Conservation (phyloP, 2,113 vertebrate genomes). For the Notechis scutatus region DNA sequence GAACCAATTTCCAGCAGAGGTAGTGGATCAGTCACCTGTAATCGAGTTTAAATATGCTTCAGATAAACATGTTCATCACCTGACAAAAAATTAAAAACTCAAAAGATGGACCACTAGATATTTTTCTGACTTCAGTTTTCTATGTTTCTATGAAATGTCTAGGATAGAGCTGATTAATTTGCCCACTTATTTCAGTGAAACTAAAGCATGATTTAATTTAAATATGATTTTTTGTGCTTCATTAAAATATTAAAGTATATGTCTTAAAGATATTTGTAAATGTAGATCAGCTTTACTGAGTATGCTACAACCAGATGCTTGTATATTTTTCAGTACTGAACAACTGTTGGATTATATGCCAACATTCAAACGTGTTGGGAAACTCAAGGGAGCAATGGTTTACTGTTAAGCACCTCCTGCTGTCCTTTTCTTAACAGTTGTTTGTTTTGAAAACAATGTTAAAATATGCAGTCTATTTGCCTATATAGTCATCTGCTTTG, state of each 20-base stretch:
- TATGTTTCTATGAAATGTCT: not conserved
- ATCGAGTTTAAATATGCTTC: not conserved
- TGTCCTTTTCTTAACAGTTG: not conserved
- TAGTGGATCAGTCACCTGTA: not conserved
- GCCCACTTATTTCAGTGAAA: not conserved
- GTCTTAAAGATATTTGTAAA: not conserved
- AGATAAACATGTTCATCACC: not conserved
- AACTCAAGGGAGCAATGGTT: not conserved
- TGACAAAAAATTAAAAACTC: not conserved
- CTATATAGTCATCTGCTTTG: not conserved
- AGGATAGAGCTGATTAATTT: not conserved
- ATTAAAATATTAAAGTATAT: not conserved
- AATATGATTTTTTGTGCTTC: not conserved
- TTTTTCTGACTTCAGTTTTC: not conserved
- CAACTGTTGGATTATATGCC: not conserved
- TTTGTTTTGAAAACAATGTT: not conserved
- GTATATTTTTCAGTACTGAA: not conserved
- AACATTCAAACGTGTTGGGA: not conserved
- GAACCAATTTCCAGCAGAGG: not conserved
- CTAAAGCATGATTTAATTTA: not conserved
- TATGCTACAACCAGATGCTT: not conserved
- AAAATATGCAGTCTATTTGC: not conserved
- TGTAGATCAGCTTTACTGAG: not conserved
- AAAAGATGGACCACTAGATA: not conserved
- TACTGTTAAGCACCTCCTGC: not conserved